phyloP scores from a whole-genome alignment of 2,888 invertebrate species.

The Ochropleura leucogaster region DNA sequence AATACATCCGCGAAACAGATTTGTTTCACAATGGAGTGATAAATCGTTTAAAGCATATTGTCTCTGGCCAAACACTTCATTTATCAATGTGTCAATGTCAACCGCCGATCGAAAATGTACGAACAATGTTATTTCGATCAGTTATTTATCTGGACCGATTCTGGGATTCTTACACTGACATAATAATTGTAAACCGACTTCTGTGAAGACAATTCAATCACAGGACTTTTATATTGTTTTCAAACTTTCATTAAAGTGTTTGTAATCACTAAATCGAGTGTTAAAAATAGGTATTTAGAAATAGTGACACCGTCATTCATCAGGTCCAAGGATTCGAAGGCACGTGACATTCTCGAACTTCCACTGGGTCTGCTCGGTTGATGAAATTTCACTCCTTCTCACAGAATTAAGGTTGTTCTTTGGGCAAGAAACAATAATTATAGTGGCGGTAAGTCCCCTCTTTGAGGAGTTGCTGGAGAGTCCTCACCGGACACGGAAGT shows the following conservation, averaged over 20 bases:
- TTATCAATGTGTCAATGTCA: slow-evolving; percentile 34
- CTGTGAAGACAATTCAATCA: background rate
- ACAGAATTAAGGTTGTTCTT: too few relatives aligned
- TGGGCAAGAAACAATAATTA: too few relatives aligned
- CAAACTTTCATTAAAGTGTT: background rate
- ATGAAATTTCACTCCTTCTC: too few relatives aligned
- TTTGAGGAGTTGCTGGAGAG: too few relatives aligned
- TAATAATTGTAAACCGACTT: background rate
- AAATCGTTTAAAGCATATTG: slow-evolving; percentile 7
- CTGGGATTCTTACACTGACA: background rate
- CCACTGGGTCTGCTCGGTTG: too few relatives aligned
- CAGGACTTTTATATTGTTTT: background rate
- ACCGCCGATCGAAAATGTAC: slow-evolving; percentile 6
- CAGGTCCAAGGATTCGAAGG: too few relatives aligned
- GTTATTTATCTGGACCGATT: background rate
- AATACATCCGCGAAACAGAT: background rate
- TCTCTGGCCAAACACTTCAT: slow-evolving; percentile 33
- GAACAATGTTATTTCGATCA: background rate
- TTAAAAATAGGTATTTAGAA: too few relatives aligned
- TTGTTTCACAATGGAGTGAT: slow-evolving; percentile 16
- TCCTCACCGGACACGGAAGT: too few relatives aligned
- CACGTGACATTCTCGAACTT: too few relatives aligned
- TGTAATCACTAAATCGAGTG: too few relatives aligned
- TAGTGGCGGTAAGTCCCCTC: too few relatives aligned
- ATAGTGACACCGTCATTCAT: too few relatives aligned